Evolutionary conservation across 2,797 vertebrate genomes (phyloP).

Genomic region (Acestrorhynchus altus): DNA sequence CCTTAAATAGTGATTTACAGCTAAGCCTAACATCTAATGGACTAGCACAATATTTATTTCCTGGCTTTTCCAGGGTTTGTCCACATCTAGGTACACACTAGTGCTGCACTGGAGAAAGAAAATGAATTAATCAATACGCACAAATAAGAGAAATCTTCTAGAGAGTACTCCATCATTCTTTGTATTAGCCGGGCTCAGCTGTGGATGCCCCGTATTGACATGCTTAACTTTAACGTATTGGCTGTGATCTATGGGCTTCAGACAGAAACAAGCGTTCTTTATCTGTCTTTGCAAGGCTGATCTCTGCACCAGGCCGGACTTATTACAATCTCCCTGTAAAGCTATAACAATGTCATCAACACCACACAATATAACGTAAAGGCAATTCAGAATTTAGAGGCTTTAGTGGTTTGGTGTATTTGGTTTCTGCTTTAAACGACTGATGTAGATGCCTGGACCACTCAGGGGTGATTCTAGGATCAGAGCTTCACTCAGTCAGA

Average conservation of each 20-base stretch:
- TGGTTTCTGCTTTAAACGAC: slow-evolving; percentile 18
- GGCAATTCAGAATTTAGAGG: slow-evolving; percentile 18
- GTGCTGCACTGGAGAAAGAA: slow-evolving; percentile 40
- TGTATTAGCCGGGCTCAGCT: slow-evolving; percentile 58
- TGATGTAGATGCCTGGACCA: slow-evolving; percentile 12
- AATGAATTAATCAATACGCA: slow-evolving; percentile 62
- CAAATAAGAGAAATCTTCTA: slow-evolving; percentile 59
- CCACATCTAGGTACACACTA: slow-evolving; percentile 28
- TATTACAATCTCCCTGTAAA: slow-evolving; percentile 53
- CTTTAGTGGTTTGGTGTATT: slow-evolving; percentile 27
- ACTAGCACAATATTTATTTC: slow-evolving; percentile 45
- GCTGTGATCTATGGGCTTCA: slow-evolving; percentile 57
- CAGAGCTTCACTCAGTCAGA: too few species aligned
- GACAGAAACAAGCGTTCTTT: slow-evolving; percentile 43
- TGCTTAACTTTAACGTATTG: slow-evolving; percentile 57
- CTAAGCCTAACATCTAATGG: slow-evolving; percentile 36
- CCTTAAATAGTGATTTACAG: slow-evolving; percentile 27
- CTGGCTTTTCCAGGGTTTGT: slow-evolving; percentile 23
- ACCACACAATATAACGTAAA: slow-evolving; percentile 33
- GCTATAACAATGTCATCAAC: slow-evolving; percentile 51
- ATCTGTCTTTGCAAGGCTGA: slow-evolving; percentile 40
- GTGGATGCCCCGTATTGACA: slow-evolving; percentile 54
- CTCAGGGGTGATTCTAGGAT: too few species aligned
- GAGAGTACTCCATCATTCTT: slow-evolving; percentile 59
- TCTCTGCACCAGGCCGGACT: slow-evolving; percentile 40